A percentile compares a stretch with the other conserved stretches of the same genome.
Evolutionary conservation across 2,113 vertebrate species (phyloP).

Genomic region (Phalacrocorax brasilianus): DNA sequence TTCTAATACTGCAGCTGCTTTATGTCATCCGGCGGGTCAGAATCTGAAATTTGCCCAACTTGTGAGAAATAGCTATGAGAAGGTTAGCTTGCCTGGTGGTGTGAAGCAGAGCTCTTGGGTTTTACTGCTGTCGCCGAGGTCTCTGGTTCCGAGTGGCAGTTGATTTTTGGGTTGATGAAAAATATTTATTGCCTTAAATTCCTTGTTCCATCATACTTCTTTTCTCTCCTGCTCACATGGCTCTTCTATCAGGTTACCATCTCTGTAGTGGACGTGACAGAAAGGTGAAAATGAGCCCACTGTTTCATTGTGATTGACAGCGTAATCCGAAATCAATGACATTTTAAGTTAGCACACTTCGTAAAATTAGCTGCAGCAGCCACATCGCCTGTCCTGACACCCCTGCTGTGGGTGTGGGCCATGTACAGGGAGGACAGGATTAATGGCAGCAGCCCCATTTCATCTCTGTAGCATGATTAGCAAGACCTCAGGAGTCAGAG

Average conservation of each 20-base stretch:
- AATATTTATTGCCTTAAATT: neutral
- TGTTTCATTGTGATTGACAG: neutral
- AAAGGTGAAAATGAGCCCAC: neutral
- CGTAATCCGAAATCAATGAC: neutral
- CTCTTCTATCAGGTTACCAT: too few relatives aligned
- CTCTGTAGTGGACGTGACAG: neutral
- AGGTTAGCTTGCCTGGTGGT: neutral
- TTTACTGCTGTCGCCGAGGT: neutral
- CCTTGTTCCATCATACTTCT: fast-evolving
- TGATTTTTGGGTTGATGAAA: neutral
- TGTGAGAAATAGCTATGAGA: neutral
- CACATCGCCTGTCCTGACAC: fast-evolving
- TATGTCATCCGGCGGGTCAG: neutral
- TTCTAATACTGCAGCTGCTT: neutral
- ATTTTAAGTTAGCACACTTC: fast-evolving
- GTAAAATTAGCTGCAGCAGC: neutral
- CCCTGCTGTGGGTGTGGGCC: neutral
- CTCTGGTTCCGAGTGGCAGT: neutral
- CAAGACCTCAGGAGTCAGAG: neutral
- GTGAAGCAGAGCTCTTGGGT: neutral
- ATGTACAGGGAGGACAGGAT: fast-evolving
- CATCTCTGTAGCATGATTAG: fast-evolving
- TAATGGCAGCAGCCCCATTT: neutral
- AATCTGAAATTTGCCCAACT: neutral
- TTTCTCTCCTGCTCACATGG: neutral